These are phyloP conservation scores for Lophotriccus pileatus DNA, from an alignment of 2,797 vertebrate species.

Conservation along the genomic window DNA sequence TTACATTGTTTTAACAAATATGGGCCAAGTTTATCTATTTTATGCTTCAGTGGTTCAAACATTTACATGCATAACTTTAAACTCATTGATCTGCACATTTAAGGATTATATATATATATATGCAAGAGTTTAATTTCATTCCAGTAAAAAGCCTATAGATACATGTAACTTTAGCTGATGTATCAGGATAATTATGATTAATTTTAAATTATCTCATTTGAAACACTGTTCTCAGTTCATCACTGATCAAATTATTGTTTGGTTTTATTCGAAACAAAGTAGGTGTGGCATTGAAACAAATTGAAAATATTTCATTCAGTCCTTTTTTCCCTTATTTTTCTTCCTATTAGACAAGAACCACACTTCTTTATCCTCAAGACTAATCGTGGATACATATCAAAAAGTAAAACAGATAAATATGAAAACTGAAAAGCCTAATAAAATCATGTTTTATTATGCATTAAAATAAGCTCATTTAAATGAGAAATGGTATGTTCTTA, in stretches of 20 bases:
- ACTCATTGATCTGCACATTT: background rate
- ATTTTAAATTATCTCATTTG: background rate
- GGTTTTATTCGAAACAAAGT: background rate
- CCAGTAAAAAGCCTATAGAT: background rate
- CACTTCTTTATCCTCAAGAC: background rate
- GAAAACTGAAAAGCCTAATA: background rate
- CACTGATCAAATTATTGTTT: background rate
- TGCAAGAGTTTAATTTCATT: background rate
- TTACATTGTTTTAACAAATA: background rate
- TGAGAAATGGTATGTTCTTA: slow-evolving; percentile 1
- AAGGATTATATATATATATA: background rate
- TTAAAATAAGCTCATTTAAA: slow-evolving; percentile 13
- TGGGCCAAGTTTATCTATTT: background rate
- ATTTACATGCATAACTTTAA: background rate
- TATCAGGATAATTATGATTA: background rate
- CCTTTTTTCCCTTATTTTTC: background rate
- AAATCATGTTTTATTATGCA: background rate
- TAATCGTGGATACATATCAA: background rate
- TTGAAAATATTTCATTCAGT: background rate
- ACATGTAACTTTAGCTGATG: background rate
- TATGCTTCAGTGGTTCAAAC: background rate
- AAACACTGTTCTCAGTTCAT: background rate
- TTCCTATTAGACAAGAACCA: background rate
- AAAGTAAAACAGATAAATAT: background rate
- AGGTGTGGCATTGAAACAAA: background rate